Evolutionary conservation across 2,113 vertebrate genomes (phyloP).

Genomic region (Gasterosteus aculeatus): DNA sequence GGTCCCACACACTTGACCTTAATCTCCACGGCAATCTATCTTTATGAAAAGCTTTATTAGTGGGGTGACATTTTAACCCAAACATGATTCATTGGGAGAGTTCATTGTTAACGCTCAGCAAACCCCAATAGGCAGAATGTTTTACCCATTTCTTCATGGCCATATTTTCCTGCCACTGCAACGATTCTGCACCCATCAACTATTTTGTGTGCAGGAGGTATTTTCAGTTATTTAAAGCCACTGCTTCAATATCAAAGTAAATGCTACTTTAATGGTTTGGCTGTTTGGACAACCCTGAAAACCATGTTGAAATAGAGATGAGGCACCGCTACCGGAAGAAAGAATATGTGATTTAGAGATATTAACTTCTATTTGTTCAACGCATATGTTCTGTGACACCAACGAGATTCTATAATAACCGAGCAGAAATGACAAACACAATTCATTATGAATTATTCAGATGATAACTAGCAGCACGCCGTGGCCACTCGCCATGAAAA

Average conservation of each 20-base stretch:
- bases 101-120: background rate
- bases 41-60: background rate
- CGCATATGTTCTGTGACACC: constrained; percentile 33
- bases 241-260: background rate
- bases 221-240: background rate
- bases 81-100: background rate
- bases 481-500: constrained; percentile 54
- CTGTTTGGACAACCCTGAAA: background rate
- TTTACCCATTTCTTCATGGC: background rate
- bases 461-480: constrained; percentile 50
- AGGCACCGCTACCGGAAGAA: constrained; percentile 1
- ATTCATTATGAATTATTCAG: constrained; percentile 60
- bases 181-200: background rate
- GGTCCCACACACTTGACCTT: background rate
- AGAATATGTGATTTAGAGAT: constrained; percentile 16
- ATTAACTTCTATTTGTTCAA: constrained; percentile 39
- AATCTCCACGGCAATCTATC: background rate
- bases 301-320: constrained; percentile 13
- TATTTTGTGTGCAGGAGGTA: background rate
- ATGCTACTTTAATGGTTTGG: background rate
- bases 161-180: background rate
- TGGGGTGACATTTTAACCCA: background rate
- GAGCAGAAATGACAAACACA: constrained; percentile 47
- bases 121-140: background rate
- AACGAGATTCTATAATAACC: constrained; percentile 40